Evolutionary conservation across 2,113 vertebrate genomes (phyloP).

Genomic region (Mola mola): DNA sequence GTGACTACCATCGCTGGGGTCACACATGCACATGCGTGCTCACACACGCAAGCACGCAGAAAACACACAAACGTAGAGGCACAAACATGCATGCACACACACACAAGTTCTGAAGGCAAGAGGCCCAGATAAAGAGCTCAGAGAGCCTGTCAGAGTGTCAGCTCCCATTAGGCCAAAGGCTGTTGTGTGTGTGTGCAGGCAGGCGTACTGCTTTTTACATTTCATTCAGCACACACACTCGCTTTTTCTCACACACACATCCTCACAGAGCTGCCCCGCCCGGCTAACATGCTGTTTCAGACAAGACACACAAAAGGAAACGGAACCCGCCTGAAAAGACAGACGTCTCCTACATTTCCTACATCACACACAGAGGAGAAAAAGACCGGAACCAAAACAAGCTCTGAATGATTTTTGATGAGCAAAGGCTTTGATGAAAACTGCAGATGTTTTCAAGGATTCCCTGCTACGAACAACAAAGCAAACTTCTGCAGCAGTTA

Average conservation of each 20-base stretch:
- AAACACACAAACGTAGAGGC: conserved; percentile 41
- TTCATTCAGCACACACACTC: conserved; percentile 57
- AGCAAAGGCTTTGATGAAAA: conserved; percentile 38
- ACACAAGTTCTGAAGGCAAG: conserved; percentile 59
- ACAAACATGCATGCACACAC: conserved; percentile 50
- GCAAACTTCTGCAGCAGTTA: background rate
- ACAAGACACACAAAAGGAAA: conserved; percentile 79
- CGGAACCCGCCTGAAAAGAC: conserved; percentile 76
- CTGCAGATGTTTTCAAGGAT: conserved; percentile 22
- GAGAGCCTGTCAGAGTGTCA: conserved; percentile 83
- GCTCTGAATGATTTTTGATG: conserved; percentile 69
- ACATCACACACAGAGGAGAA: conserved; percentile 62
- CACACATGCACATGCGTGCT: conserved; percentile 60
- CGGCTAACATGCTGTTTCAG: conserved; percentile 78
- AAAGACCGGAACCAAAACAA: conserved; percentile 61
- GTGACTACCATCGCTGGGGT: conserved; percentile 70
- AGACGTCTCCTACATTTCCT: conserved; percentile 79
- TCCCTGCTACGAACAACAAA: conserved; percentile 22
- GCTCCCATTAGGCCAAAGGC: conserved; percentile 80
- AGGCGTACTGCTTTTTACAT: conserved; percentile 74
- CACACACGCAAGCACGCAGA: conserved; percentile 34
- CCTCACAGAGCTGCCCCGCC: conserved; percentile 72
- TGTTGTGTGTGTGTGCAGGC: conserved; percentile 76
- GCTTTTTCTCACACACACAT: conserved; percentile 66
- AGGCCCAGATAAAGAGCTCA: conserved; percentile 83